phyloP scores from a whole-genome alignment of 2,888 invertebrate genomes.

The Trilocha varians region DNA sequence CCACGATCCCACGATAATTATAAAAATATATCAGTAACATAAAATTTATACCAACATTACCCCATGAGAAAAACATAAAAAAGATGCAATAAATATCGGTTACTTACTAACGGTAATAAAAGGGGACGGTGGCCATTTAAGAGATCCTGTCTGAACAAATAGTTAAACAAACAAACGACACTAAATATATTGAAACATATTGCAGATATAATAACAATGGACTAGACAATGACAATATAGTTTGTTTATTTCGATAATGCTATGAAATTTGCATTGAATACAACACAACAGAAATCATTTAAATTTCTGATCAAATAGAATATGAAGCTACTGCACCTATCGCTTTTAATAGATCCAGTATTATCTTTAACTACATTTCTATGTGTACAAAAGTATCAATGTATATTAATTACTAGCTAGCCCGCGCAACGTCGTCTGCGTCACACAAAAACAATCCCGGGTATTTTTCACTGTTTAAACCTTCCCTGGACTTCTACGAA shows the following conservation, averaged over 20 bases:
- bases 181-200: slow-evolving; percentile 28
- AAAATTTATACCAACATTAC: slow-evolving; percentile 11
- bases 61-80: slow-evolving; percentile 14
- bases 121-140: slow-evolving; percentile 28
- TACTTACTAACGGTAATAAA: slow-evolving; percentile 26
- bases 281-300: too few species aligned
- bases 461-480: too few species aligned
- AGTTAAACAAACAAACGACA: slow-evolving; percentile 33
- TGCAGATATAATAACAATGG: slow-evolving; percentile 31
- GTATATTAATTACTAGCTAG: too few species aligned
- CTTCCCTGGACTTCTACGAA: too few species aligned
- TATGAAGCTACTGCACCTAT: too few species aligned
- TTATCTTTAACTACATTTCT: too few species aligned
- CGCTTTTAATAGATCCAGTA: too few species aligned
- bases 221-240: slow-evolving; percentile 29
- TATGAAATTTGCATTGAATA: background rate
- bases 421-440: too few species aligned
- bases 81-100: slow-evolving; percentile 20
- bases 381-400: too few species aligned
- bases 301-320: too few species aligned
- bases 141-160: slow-evolving; percentile 19
- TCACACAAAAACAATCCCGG: too few species aligned
- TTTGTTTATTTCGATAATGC: background rate
- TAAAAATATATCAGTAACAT: slow-evolving; percentile 15
- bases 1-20: slow-evolving; percentile 32